Conservation (phyloP, 2,797 vertebrate species). For the Chloroceryle amazona region DNA sequence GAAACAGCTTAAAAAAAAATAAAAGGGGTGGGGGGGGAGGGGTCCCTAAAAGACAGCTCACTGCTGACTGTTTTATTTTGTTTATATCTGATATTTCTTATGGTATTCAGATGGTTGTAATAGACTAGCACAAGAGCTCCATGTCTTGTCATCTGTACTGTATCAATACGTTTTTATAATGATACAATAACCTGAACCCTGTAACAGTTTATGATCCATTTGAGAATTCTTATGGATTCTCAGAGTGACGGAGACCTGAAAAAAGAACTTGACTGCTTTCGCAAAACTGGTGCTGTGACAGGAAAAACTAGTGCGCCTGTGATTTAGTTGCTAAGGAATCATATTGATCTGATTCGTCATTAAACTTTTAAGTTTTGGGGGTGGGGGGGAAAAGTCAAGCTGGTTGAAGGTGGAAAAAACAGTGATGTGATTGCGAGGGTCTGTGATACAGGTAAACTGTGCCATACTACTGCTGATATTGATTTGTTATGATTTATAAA, state of each 20-base stretch:
- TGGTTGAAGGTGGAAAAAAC: slow-evolving; percentile 29
- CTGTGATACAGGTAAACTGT: slow-evolving; percentile 51
- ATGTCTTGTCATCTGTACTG: slow-evolving; percentile 76
- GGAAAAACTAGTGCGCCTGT: slow-evolving; percentile 70
- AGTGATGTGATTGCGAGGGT: slow-evolving; percentile 41
- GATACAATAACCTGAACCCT: slow-evolving; percentile 82
- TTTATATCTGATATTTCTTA: slow-evolving; percentile 41
- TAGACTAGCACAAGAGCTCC: slow-evolving; percentile 48
- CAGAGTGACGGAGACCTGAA: slow-evolving; percentile 77
- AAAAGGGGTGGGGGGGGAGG: too few species aligned
- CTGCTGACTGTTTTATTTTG: slow-evolving; percentile 58
- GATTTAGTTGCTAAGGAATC: slow-evolving; percentile 82
- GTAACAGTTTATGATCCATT: slow-evolving; percentile 82
- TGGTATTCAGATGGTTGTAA: slow-evolving; percentile 41
- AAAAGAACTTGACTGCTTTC: slow-evolving; percentile 81
- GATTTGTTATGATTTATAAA: slow-evolving; percentile 71
- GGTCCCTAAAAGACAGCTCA: slow-evolving; percentile 37
- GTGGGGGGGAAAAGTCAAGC: background rate
- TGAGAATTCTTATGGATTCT: slow-evolving; percentile 85
- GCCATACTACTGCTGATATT: slow-evolving; percentile 13
- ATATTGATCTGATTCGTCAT: slow-evolving; percentile 78
- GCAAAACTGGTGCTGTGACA: slow-evolving; percentile 78
- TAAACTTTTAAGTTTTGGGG: slow-evolving; percentile 80
- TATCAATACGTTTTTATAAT: slow-evolving; percentile 84
- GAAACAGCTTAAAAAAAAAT: background rate